Evolutionary conservation across 2,797 vertebrate genomes (phyloP).

Genomic region (Streptopelia turtur): DNA sequence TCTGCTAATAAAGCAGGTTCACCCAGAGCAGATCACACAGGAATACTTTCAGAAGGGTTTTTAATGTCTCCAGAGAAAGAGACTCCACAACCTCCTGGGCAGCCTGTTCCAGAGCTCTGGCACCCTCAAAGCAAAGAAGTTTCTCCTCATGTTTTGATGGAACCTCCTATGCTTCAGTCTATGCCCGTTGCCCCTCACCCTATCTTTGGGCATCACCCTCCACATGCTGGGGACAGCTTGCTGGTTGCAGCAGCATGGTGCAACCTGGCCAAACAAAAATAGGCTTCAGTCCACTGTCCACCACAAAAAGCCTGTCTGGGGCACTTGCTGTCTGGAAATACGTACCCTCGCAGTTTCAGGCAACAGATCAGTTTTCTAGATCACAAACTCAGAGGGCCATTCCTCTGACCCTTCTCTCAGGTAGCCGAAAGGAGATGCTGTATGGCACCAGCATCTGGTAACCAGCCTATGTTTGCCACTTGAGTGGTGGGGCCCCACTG

Average conservation of each 20-base stretch:
- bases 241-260: fast-evolving
- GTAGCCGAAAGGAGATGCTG: fast-evolving
- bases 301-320: neutral
- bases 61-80: too few species aligned
- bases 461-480: neutral
- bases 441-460: neutral
- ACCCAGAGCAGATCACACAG: too few species aligned
- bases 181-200: too few species aligned
- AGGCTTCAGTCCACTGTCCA: neutral
- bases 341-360: neutral
- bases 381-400: neutral
- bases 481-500: fast-evolving
- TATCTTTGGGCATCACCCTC: too few species aligned
- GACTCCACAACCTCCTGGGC: too few species aligned
- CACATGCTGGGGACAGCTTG: fast-evolving
- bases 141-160: too few species aligned
- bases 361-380: neutral
- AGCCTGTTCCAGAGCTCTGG: too few species aligned
- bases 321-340: neutral
- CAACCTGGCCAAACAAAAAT: neutral
- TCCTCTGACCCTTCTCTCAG: neutral
- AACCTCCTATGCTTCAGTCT: too few species aligned
- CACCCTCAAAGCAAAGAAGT: too few species aligned
- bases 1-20: too few species aligned
- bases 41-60: too few species aligned